These are phyloP conservation scores for Cantharis flavilabris DNA, from an alignment of 2,888 invertebrate species.

Conservation along the genomic window DNA sequence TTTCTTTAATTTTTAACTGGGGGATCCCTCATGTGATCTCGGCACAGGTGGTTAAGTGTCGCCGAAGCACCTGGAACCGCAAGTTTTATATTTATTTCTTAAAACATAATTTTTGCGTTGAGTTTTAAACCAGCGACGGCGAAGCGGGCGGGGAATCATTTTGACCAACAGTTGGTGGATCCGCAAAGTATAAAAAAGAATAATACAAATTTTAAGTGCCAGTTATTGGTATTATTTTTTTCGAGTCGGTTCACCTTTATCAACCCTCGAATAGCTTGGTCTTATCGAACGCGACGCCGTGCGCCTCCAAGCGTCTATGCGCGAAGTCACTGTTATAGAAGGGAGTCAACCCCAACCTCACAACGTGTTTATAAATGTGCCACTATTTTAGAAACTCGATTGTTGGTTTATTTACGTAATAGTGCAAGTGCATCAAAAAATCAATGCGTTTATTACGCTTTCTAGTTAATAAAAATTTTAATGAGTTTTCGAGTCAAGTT, in stretches of 20 bases:
- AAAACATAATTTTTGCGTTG: background rate
- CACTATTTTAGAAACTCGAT: slow-evolving; percentile 37
- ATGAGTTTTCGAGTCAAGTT: background rate
- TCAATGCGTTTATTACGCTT: background rate
- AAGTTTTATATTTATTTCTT: background rate
- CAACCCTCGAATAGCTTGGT: slow-evolving; percentile 32
- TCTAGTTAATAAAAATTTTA: background rate
- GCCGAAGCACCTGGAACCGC: background rate
- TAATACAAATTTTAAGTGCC: background rate
- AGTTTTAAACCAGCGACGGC: background rate
- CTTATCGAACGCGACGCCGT: slow-evolving; percentile 50
- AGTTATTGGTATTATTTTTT: background rate
- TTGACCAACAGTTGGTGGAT: background rate
- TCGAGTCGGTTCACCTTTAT: slow-evolving; percentile 21
- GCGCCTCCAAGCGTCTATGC: slow-evolving; percentile 52
- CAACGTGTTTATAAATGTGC: slow-evolving; percentile 51
- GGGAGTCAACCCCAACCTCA: slow-evolving; percentile 55
- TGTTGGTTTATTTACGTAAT: slow-evolving; percentile 18
- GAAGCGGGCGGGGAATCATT: background rate
- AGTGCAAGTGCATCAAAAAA: background rate
- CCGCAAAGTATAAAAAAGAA: background rate
- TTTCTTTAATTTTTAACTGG: background rate
- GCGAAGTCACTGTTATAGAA: slow-evolving; percentile 43
- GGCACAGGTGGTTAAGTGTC: background rate
- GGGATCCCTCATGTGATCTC: background rate